phyloP scores from a whole-genome alignment of 2,888 invertebrate genomes.

The Oegoconia quadripuncta region DNA sequence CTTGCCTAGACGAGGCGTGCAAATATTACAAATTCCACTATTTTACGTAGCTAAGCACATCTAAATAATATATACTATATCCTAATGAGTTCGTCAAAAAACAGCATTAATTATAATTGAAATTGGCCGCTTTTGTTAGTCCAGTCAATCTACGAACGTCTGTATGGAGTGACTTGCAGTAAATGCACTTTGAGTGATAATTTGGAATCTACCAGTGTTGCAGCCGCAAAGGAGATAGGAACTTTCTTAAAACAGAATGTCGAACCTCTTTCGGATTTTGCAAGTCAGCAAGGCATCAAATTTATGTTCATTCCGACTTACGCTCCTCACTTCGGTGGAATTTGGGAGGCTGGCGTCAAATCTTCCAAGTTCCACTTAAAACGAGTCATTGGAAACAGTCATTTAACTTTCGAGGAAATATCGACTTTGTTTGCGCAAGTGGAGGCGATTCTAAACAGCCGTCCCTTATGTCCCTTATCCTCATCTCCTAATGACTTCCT shows the following conservation, averaged over 20 bases:
- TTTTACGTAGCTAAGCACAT: no score
- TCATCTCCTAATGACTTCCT: conserved; percentile 13
- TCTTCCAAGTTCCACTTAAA: conserved; percentile 11
- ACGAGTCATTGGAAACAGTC: conserved; percentile 12
- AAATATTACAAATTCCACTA: no score
- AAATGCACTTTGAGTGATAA: no score
- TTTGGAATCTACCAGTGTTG: no score
- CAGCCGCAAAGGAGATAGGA: conserved; percentile 10
- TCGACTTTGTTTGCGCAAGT: conserved; percentile 16
- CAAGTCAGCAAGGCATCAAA: conserved; percentile 14
- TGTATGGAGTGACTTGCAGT: no score
- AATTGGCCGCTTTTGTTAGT: no score
- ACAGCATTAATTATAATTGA: no score
- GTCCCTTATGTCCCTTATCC: conserved; percentile 13
- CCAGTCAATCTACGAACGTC: no score
- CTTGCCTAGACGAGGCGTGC: no score
- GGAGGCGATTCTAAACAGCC: conserved; percentile 18
- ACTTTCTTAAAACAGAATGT: conserved; percentile 9
- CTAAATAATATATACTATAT: no score
- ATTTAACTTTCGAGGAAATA: conserved; percentile 19
- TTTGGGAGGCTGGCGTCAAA: conserved; percentile 17
- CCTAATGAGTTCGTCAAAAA: no score
- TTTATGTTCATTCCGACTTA: conserved; percentile 18
- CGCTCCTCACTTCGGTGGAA: conserved; percentile 19
- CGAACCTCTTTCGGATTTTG: conserved; percentile 11